These are phyloP conservation scores for Neosilurus hyrtlii DNA, from an alignment of 2,797 vertebrate species.

Conservation along the genomic window DNA sequence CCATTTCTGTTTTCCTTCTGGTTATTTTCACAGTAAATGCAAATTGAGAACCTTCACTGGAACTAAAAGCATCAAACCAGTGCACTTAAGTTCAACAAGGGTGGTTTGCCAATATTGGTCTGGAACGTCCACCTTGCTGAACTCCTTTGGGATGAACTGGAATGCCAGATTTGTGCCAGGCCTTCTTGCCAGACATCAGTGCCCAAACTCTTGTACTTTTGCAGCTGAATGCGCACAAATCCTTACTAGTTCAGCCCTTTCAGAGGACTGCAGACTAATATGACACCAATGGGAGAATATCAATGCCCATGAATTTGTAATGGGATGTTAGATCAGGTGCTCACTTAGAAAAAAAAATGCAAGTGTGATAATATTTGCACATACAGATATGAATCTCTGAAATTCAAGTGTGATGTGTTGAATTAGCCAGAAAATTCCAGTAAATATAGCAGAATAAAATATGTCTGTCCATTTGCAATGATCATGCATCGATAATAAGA, in stretches of 20 bases:
- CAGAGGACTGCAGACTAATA: not conserved
- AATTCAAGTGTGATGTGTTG: not conserved
- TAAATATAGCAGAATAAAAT: not conserved
- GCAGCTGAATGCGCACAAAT: not conserved
- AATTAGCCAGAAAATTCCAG: not conserved
- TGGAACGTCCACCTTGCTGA: not conserved
- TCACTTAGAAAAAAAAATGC: not conserved
- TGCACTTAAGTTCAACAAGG: too few relatives aligned
- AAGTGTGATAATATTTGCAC: not conserved
- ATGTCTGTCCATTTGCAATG: not conserved
- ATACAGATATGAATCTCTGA: not conserved
- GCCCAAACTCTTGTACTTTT: not conserved
- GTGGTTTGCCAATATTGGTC: not conserved
- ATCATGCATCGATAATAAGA: slow-evolving; percentile 4
- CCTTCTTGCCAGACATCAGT: not conserved
- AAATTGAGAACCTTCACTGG: too few relatives aligned
- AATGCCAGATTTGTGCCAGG: not conserved
- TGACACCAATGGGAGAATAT: not conserved
- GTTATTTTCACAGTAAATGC: too few relatives aligned
- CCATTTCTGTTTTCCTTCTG: too few relatives aligned
- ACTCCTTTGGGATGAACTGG: not conserved
- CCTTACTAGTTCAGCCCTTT: not conserved
- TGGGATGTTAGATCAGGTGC: too few relatives aligned
- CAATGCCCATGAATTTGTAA: not conserved
- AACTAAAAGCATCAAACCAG: too few relatives aligned